phyloP scores from a whole-genome alignment of 2,113 vertebrate genomes.

The Calonectris borealis region DNA sequence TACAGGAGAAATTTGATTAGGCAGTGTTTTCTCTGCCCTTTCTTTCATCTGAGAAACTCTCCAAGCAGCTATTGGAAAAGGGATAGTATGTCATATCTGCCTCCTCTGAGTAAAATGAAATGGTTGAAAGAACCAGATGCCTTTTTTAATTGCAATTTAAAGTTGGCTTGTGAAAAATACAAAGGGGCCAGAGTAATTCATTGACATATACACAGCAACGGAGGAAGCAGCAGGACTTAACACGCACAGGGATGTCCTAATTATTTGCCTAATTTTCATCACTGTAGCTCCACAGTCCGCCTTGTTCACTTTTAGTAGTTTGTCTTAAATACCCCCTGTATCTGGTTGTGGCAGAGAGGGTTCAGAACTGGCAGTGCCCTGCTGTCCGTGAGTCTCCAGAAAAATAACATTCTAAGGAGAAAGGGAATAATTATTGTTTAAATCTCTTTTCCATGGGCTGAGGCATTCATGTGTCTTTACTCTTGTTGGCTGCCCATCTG shows the following conservation, averaged over 20 bases:
- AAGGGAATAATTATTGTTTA: neutral
- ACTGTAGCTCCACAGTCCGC: neutral
- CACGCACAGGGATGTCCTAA: neutral
- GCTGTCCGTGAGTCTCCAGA: neutral
- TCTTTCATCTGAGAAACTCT: neutral
- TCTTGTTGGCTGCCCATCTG: neutral
- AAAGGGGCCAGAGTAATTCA: neutral
- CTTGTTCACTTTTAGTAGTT: neutral
- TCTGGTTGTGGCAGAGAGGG: neutral
- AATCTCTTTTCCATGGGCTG: neutral
- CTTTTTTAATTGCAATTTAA: conserved; percentile 19
- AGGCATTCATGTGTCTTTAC: neutral
- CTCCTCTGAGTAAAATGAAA: neutral
- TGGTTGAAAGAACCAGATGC: neutral
- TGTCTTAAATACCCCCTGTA: neutral
- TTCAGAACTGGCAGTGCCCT: neutral
- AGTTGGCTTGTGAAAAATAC: neutral
- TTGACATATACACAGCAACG: neutral
- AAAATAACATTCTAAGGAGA: neutral
- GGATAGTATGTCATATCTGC: neutral
- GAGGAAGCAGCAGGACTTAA: neutral
- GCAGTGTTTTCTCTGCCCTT: neutral
- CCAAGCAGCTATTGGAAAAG: neutral
- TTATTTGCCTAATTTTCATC: neutral
- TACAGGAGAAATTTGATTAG: neutral